Conservation (phyloP, 1,140 invertebrate genomes). For the Scaptomyza pallida region DNA sequence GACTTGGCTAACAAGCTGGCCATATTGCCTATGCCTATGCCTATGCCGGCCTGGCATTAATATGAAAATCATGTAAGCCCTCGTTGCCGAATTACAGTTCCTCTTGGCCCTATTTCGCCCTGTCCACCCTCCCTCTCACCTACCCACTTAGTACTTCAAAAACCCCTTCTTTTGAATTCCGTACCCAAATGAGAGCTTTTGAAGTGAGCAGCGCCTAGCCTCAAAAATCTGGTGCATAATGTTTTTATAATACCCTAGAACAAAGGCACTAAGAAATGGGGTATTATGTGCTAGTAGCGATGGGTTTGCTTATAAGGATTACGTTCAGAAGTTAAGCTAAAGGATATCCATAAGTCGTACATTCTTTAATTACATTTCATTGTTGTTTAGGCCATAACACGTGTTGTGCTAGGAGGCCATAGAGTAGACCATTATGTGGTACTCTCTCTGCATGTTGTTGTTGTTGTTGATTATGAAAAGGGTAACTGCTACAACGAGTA, state of each 20-base stretch:
- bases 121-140: not conserved
- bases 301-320: too few species aligned
- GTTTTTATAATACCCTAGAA: constrained; percentile 21
- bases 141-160: not conserved
- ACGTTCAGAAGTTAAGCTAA: too few species aligned
- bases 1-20: constrained; percentile 24
- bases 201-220: constrained; percentile 14
- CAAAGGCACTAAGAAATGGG: not conserved
- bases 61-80: constrained; percentile 48
- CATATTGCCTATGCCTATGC: constrained; percentile 8
- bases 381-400: constrained; percentile 10
- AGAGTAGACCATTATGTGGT: constrained; percentile 36
- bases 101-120: not conserved
- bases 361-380: not conserved
- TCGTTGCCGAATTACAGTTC: constrained; percentile 39
- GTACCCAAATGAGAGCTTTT: constrained; percentile 11
- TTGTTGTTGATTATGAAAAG: constrained; percentile 9
- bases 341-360: not conserved
- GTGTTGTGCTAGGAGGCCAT: constrained; percentile 10
- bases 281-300: not conserved
- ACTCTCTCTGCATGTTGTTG: not conserved
- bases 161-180: constrained; percentile 12
- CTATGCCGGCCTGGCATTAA: constrained; percentile 31
- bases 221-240: constrained; percentile 17
- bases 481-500: constrained; percentile 30